A percentile compares a stretch with the other conserved stretches of the same genome.
Conservation (phyloP, 30 jellyfish, hydroid and myxozoan species). For the Aurelia sp. region DNA sequence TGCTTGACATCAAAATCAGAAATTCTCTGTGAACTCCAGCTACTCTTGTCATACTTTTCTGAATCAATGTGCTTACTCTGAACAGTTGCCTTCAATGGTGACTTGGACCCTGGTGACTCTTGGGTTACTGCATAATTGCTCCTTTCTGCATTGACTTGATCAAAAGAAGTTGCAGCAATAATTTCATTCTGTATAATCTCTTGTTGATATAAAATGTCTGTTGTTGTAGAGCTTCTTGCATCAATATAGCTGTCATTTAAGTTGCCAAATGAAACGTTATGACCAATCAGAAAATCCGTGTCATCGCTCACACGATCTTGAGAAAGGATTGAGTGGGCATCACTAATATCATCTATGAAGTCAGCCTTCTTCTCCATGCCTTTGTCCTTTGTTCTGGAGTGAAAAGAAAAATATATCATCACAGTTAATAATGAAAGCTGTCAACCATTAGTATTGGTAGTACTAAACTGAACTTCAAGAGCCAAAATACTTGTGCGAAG, state of each 20-base stretch:
- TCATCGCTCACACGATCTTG: slow-evolving; percentile 69
- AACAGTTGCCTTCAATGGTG: too few relatives aligned
- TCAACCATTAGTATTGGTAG: too few relatives aligned
- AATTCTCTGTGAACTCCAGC: too few relatives aligned
- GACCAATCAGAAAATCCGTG: slow-evolving; percentile 71
- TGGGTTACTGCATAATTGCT: too few relatives aligned
- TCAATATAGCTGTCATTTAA: slow-evolving; percentile 60
- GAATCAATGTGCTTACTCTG: too few relatives aligned
- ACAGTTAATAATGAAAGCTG: too few relatives aligned
- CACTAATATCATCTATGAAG: slow-evolving; percentile 36
- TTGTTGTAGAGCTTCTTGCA: slow-evolving; percentile 65
- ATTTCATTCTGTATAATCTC: slow-evolving; percentile 19
- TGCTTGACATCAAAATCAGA: too few relatives aligned
- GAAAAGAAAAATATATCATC: background rate
- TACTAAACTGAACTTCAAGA: too few relatives aligned
- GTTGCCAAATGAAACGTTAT: slow-evolving; percentile 37
- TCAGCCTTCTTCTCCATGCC: slow-evolving; percentile 13
- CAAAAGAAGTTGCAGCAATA: background rate
- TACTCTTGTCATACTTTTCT: too few relatives aligned
- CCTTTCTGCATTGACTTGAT: background rate
- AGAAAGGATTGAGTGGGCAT: slow-evolving; percentile 45
- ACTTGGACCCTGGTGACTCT: too few relatives aligned
- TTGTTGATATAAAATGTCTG: slow-evolving; percentile 65
- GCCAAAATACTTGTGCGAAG: too few relatives aligned
- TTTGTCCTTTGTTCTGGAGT: background rate